Evolutionary conservation across 2,113 vertebrate genomes (phyloP), one percentile per base, ranked within the genome.

Genomic region (Calonectris borealis): DNA sequence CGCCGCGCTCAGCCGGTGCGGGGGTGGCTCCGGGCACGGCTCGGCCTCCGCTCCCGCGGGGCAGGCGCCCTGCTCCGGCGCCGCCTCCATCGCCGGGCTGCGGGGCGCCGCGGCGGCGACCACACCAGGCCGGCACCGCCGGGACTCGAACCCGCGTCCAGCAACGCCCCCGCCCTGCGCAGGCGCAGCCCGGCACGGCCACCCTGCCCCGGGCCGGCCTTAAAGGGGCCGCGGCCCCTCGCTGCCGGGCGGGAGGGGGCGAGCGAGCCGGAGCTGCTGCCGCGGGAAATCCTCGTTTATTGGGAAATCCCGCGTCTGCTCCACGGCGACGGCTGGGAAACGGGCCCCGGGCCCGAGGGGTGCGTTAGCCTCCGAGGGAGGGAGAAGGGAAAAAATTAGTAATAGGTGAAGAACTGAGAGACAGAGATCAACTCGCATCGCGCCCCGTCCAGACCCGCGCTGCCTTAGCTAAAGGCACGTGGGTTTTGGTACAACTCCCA

Each of bases 141-240:
- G 40, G 40, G 40, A 40, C 40, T 40, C 93, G 93, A 90, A 94
- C 89, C 54, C 1, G 29, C 6, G 9, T 0, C 1, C 20, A 0
- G 0, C 0, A 10, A 12, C 58, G 18, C 38, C 25, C 14, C 70
- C 12, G 3, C 51, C 29, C 12, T 18, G 64, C 94, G 92, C 95
- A 91, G 34, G 65, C 92, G 95, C 90, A 49, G 69, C 25, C 3
- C 70, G 4, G 25, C 32, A 19, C 26, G 3, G 10, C 17, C 55
- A 4, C 2, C 27, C 72, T 3, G 29, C 65, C 11, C 66, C 5
- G 5, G 1, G 21, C 51, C 52, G 19, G 44, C 16, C 68, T 91
- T 93, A 94, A 96, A 94, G 96, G 81, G 71, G 40, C 83, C 90
- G 70, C 58, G 20, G 42, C 8, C 51, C 8, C n/a, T 38, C 48